Conservation (phyloP, 2,113 vertebrate genomes). For the Phyllopteryx taeniolatus region DNA sequence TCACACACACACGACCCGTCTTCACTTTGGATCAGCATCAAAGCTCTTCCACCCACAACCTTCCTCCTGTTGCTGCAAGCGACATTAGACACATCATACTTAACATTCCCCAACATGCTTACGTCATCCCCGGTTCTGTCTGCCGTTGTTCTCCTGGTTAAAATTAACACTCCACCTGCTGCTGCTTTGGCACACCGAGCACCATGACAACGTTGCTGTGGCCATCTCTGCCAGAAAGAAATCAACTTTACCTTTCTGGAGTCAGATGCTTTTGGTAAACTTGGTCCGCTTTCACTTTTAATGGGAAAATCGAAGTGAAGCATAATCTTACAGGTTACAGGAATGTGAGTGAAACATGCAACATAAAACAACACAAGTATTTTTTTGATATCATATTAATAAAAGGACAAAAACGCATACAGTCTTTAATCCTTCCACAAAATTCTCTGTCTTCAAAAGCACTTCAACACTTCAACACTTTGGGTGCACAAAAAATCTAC, state of each 20-base stretch:
- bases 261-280: no score
- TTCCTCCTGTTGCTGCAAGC: conserved; percentile 38
- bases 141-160: background rate
- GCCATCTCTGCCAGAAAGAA: background rate
- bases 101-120: conserved; percentile 25
- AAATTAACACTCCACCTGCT: background rate
- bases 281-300: no score
- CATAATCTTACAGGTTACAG: background rate
- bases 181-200: background rate
- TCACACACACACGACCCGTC: conserved; percentile 3
- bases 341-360: background rate
- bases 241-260: no score
- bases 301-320: no score
- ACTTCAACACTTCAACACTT: background rate
- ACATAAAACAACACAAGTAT: background rate
- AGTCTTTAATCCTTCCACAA: background rate
- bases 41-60: conserved; percentile 38
- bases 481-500: background rate
- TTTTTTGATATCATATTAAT: background rate
- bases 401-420: background rate
- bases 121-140: conserved; percentile 18
- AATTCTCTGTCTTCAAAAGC: background rate
- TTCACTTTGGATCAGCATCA: conserved; percentile 60
- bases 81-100: conserved; percentile 21
- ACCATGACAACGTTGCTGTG: conserved; percentile 6